Evolutionary conservation across 2,113 vertebrate genomes (phyloP).

Genomic region (Anthoscopus minutus): DNA sequence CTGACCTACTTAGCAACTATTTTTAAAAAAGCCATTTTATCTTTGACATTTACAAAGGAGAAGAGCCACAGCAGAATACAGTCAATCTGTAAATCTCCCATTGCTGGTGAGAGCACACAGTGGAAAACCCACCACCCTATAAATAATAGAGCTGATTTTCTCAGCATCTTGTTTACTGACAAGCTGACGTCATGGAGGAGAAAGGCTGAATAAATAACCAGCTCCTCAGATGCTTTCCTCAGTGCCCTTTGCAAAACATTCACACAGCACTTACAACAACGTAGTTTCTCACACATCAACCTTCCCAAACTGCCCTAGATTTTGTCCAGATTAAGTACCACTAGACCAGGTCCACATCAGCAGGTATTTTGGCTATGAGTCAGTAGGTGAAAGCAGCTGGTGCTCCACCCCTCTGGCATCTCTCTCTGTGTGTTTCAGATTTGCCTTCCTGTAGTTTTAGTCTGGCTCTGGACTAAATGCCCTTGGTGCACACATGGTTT

Average conservation of each 20-base stretch:
- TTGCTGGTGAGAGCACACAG: not conserved
- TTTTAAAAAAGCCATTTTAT: not conserved
- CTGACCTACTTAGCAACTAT: conserved; percentile 17
- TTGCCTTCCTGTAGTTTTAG: not conserved
- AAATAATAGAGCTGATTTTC: conserved; percentile 34
- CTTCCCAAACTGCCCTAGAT: not conserved
- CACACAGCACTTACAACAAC: rapidly evolving
- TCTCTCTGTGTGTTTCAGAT: not conserved
- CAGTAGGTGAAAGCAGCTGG: not conserved
- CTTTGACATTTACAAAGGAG: not conserved
- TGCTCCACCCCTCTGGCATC: not conserved
- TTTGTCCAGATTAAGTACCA: not conserved
- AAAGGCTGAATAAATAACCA: not conserved
- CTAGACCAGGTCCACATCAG: not conserved
- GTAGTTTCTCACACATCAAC: not conserved
- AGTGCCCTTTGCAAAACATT: not conserved
- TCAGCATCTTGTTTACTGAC: conserved; percentile 11
- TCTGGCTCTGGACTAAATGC: not conserved
- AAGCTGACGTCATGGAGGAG: not conserved
- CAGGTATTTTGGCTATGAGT: not conserved
- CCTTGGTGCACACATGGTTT: rapidly evolving
- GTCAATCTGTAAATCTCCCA: not conserved
- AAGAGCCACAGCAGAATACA: not conserved
- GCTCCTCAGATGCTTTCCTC: not conserved
- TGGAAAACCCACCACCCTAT: not conserved